Evolutionary conservation across 2,888 invertebrate genomes (phyloP).

Genomic region (Troilus luridus): DNA sequence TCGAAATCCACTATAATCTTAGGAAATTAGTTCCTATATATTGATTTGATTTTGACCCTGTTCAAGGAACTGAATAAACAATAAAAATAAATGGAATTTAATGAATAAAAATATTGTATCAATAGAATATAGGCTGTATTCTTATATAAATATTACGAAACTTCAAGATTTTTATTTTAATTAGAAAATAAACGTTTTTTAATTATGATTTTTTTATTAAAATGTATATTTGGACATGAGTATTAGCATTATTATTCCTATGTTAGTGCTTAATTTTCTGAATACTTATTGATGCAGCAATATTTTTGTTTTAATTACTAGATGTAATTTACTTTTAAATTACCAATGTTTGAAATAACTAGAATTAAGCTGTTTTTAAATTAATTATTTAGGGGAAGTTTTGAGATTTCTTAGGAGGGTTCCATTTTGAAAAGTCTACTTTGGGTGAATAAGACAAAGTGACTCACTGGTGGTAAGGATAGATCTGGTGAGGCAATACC

Average conservation of each 20-base stretch:
- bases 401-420: slow-evolving; percentile 48
- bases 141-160: not conserved
- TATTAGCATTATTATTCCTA: too few species aligned
- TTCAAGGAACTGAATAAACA: not conserved
- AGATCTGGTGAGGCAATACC: slow-evolving; percentile 79
- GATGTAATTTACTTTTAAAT: not conserved
- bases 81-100: not conserved
- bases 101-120: not conserved
- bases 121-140: too few species aligned
- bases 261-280: too few species aligned
- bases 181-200: not conserved
- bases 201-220: not conserved
- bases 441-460: slow-evolving; percentile 65
- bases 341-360: not conserved
- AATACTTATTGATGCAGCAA: not conserved
- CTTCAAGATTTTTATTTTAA: not conserved
- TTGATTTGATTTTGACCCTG: not conserved
- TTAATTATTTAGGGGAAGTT: not conserved
- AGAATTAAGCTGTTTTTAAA: not conserved
- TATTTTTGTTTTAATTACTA: not conserved
- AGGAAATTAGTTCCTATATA: not conserved
- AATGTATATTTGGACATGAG: not conserved
- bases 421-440: slow-evolving; percentile 56
- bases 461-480: slow-evolving; percentile 74
- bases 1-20: not conserved